Evolutionary conservation across 2,797 vertebrate genomes (phyloP).

Genomic region (Crenichthys baileyi): DNA sequence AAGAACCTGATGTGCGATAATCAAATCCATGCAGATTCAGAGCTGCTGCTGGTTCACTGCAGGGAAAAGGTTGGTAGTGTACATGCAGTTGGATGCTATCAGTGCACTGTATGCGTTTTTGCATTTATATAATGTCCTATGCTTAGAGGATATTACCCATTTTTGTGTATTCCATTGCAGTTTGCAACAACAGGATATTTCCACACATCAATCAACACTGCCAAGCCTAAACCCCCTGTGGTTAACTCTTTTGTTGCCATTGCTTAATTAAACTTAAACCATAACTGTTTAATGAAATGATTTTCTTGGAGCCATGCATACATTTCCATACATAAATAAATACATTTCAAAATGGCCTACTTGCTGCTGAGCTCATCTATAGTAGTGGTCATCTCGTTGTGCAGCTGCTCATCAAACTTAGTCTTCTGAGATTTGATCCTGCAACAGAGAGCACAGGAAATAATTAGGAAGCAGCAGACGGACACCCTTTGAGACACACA

Average conservation of each 20-base stretch:
- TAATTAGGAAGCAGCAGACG: conserved; percentile 43
- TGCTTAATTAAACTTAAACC: neutral
- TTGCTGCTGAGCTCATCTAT: conserved; percentile 94
- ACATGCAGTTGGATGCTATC: neutral
- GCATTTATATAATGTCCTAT: neutral
- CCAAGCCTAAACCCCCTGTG: neutral
- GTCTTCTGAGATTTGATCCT: conserved; percentile 93
- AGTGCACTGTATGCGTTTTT: neutral
- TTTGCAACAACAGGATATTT: neutral
- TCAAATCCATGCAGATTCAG: conserved; percentile 7
- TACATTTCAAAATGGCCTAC: conserved; percentile 73
- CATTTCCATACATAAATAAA: conserved; percentile 9
- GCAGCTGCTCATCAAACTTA: conserved; percentile 91
- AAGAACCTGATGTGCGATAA: neutral
- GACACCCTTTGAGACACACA: conserved; percentile 21
- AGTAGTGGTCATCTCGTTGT: conserved; percentile 94
- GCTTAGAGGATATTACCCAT: neutral
- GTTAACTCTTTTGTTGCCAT: neutral
- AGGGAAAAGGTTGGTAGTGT: neutral
- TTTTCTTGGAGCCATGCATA: neutral
- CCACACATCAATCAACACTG: neutral
- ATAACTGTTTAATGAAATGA: neutral
- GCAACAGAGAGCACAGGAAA: conserved; percentile 59
- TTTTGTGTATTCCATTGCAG: neutral
- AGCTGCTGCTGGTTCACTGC: conserved; percentile 15